Percentiles rank a stretch among this genome's conserved stretches.
These are phyloP conservation scores for Alligator sinensis DNA, from an alignment of 2,113 vertebrate genomes.

Conservation along the genomic window DNA sequence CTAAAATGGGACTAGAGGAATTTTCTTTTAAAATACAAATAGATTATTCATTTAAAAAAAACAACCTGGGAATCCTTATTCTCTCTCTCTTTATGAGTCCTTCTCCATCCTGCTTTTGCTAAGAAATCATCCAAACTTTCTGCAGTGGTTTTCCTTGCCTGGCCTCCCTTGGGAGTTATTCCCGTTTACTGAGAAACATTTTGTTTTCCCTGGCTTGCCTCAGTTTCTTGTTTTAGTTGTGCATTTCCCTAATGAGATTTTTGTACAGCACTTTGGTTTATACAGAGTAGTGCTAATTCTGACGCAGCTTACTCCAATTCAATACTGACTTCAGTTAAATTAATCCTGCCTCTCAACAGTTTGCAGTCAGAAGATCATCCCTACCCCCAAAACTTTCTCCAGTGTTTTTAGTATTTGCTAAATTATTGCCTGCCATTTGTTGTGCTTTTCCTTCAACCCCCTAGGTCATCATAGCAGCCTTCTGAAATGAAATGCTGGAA, in stretches of 20 bases:
- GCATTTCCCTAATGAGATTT: not conserved
- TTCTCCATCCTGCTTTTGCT: constrained; percentile 21
- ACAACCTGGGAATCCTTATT: not conserved
- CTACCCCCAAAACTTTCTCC: not conserved
- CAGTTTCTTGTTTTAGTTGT: constrained; percentile 49
- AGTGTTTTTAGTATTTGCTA: not conserved
- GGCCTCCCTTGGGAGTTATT: constrained; percentile 55
- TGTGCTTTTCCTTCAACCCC: not conserved
- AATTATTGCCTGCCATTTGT: not conserved
- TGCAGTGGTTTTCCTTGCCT: constrained; percentile 13
- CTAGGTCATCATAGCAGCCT: not conserved
- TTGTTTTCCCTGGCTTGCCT: constrained; percentile 50
- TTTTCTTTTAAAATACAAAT: not conserved
- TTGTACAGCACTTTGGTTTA: not conserved
- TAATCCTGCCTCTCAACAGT: not conserved
- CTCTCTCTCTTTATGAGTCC: not conserved
- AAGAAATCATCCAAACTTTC: constrained; percentile 41
- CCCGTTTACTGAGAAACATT: constrained; percentile 56
- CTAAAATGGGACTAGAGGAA: fast-evolving
- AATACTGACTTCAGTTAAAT: not conserved
- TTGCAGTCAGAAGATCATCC: not conserved
- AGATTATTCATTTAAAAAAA: not conserved
- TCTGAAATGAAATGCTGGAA: not conserved
- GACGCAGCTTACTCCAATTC: not conserved
- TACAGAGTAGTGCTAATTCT: constrained; percentile 6